Percentiles rank a stretch among this genome's conserved stretches.
phyloP scores from a whole-genome alignment of 2,797 vertebrate genomes.

The Pitangus sulphuratus region DNA sequence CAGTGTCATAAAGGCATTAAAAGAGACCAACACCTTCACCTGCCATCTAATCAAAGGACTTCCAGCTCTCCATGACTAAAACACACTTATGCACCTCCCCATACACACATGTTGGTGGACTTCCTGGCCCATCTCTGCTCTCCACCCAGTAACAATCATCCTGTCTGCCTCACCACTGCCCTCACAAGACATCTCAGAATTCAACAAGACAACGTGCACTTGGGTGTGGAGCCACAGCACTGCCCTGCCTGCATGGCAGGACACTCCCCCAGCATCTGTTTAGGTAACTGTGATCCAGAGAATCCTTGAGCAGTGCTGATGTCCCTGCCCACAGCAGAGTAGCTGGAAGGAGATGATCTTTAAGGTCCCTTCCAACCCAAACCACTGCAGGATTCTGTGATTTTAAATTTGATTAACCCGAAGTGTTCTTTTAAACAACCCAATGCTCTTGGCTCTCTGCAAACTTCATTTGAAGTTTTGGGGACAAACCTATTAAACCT shows the following conservation, averaged over 20 bases:
- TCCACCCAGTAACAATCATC: not conserved
- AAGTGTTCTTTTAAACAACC: not conserved
- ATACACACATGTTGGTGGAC: not conserved
- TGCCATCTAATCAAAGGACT: not conserved
- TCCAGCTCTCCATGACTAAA: not conserved
- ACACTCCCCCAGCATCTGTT: not conserved
- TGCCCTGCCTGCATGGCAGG: not conserved
- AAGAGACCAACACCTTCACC: not conserved
- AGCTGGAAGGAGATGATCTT: not conserved
- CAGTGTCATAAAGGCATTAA: not conserved
- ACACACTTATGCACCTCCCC: rapidly evolving
- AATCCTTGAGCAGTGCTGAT: not conserved
- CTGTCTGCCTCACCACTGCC: not conserved
- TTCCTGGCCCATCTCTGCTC: not conserved
- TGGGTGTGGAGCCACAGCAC: not conserved
- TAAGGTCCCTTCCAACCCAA: not conserved
- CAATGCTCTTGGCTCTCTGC: not conserved
- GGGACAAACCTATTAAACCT: not conserved
- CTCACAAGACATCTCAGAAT: not conserved
- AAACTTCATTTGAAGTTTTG: not conserved
- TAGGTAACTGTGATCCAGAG: not conserved
- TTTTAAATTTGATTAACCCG: not conserved
- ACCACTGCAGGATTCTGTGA: not conserved
- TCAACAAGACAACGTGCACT: not conserved
- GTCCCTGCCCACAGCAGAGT: not conserved